These are phyloP conservation scores for Antechinus flavipes DNA, from an alignment of 2,113 vertebrate genomes.

Conservation along the genomic window DNA sequence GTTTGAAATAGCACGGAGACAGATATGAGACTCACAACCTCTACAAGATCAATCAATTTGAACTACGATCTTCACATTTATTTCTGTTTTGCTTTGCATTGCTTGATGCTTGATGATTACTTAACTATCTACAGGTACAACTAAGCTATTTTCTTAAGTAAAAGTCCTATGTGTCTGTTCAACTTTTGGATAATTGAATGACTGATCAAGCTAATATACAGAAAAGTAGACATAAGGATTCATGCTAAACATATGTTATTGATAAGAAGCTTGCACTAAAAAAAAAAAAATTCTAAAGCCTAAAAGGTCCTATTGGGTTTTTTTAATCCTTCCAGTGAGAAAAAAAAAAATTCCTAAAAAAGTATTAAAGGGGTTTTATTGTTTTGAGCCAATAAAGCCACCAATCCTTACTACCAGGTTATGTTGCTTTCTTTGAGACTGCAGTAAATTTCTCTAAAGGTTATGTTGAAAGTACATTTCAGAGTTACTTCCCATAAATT, in stretches of 20 bases:
- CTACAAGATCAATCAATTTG: not conserved
- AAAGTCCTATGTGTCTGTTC: not conserved
- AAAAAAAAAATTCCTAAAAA: not conserved
- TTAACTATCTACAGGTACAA: not conserved
- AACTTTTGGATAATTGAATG: constrained; percentile 1
- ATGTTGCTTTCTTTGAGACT: not conserved
- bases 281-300: not conserved
- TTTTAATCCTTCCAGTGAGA: not conserved
- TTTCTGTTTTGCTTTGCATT: not conserved
- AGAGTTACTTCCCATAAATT: not conserved
- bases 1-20: not conserved
- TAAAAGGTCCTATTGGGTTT: not conserved
- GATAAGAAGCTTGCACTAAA: not conserved
- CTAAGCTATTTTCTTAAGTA: constrained; percentile 47
- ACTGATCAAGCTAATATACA: not conserved
- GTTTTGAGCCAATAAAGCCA: not conserved
- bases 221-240: not conserved
- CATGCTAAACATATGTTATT: not conserved
- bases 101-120: not conserved
- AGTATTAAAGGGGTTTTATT: not conserved
- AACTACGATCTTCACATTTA: not conserved
- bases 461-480: not conserved
- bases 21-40: not conserved
- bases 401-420: not conserved
- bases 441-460: not conserved